These are phyloP conservation scores for Heliconius hewitsoni DNA, from an alignment of 1,140 invertebrate species.

Conservation along the genomic window DNA sequence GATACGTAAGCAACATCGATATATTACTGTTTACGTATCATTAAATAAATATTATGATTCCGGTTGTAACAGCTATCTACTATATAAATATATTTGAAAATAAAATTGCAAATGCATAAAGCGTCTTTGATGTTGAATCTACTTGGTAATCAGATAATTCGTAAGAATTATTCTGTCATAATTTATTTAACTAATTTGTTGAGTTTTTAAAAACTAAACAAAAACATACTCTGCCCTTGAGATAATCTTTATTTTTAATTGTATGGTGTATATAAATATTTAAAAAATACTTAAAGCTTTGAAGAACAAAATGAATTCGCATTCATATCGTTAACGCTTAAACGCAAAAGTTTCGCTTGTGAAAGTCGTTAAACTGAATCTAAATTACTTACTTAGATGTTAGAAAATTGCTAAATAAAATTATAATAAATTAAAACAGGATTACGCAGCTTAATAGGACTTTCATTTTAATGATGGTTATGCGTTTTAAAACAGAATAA, in stretches of 20 bases:
- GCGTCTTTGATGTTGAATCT: background rate
- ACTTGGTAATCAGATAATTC: background rate
- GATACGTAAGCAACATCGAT: background rate
- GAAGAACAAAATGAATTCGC: no score
- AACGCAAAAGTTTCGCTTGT: no score
- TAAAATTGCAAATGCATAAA: background rate
- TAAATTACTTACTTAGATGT: background rate
- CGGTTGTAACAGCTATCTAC: background rate
- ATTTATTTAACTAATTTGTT: no score
- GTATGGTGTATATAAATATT: no score
- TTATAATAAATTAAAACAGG: background rate
- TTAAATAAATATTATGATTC: constrained; percentile 33
- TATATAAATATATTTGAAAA: background rate
- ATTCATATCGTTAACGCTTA: no score
- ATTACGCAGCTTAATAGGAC: background rate
- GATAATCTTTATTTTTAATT: no score
- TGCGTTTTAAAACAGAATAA: no score
- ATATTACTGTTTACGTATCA: constrained; percentile 13
- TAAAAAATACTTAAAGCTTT: no score
- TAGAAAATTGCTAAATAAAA: background rate
- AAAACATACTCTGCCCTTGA: no score
- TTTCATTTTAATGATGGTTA: background rate
- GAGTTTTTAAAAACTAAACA: no score
- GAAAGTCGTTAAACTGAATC: background rate
- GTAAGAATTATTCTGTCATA: no score